phyloP scores from a whole-genome alignment of 92 coral and sea anemone species.

The Desmophyllum pertusum region DNA sequence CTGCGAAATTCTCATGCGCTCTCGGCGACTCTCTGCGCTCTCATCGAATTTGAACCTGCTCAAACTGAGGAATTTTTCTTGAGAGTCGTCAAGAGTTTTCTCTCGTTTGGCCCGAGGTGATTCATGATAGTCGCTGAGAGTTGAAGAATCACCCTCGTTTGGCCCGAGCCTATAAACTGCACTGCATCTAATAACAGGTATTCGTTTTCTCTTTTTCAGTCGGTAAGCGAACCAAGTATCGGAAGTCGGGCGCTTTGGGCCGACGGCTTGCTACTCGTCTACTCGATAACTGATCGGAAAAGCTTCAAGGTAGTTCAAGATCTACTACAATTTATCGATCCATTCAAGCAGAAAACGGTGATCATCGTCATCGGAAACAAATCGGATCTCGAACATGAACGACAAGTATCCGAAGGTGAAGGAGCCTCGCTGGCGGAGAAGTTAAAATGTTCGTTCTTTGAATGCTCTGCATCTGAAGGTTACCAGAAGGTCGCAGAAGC shows the following conservation, averaged over 20 bases:
- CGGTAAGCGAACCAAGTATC: slow-evolving; percentile 31
- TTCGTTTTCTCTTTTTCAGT: slow-evolving; percentile 7
- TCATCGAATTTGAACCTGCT: too few relatives aligned
- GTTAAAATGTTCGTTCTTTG: slow-evolving; percentile 70
- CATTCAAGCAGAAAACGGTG: slow-evolving; percentile 64
- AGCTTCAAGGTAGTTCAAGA: slow-evolving; percentile 67
- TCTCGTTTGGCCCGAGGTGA: too few relatives aligned
- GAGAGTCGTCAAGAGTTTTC: too few relatives aligned
- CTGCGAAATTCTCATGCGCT: too few relatives aligned
- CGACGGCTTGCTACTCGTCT: slow-evolving; percentile 76
- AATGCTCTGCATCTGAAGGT: slow-evolving; percentile 82
- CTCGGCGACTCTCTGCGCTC: too few relatives aligned
- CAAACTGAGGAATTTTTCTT: too few relatives aligned
- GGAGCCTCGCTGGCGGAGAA: slow-evolving; percentile 61
- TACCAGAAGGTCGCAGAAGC: slow-evolving; percentile 53
- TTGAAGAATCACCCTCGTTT: too few relatives aligned
- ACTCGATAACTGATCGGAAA: slow-evolving; percentile 72
- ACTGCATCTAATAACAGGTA: not conserved
- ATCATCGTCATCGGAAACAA: slow-evolving; percentile 77
- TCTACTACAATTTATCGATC: slow-evolving; percentile 52
- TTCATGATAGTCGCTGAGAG: too few relatives aligned
- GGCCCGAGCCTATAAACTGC: too few relatives aligned
- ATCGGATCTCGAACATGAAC: slow-evolving; percentile 71
- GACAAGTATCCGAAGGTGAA: slow-evolving; percentile 67
- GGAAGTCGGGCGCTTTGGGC: slow-evolving; percentile 76